These are phyloP conservation scores for Tenualosa ilisha DNA, from an alignment of 2,797 vertebrate genomes.

Conservation along the genomic window DNA sequence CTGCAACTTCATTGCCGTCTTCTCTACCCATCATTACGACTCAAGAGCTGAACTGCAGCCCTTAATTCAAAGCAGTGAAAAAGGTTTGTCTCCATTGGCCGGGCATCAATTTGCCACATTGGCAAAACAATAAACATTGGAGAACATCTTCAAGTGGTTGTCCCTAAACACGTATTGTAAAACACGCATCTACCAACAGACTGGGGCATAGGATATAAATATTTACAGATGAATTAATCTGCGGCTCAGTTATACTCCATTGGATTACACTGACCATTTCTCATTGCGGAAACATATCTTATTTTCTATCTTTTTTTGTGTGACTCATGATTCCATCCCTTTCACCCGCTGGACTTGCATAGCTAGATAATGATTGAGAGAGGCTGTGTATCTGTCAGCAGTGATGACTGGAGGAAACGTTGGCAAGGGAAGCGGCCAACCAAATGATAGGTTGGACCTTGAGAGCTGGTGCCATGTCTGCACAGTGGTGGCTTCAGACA, in stretches of 20 bases:
- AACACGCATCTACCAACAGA: background rate
- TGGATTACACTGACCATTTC: background rate
- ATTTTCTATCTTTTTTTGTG: background rate
- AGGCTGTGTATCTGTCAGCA: background rate
- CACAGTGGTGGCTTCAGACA: background rate
- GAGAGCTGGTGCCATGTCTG: background rate
- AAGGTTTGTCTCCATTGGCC: background rate
- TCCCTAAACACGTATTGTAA: no score
- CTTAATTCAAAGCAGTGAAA: background rate
- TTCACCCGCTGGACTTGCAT: background rate
- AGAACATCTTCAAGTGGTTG: background rate
- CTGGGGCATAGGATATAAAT: background rate
- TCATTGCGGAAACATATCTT: background rate
- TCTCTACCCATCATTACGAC: background rate
- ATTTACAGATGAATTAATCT: background rate
- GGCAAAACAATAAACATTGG: background rate
- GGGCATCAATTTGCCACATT: background rate
- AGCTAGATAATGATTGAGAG: background rate
- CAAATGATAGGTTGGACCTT: conserved; percentile 8
- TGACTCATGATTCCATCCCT: background rate
- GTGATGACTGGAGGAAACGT: background rate
- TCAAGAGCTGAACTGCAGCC: background rate
- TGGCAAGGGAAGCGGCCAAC: background rate
- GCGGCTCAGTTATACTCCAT: background rate
- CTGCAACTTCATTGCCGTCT: background rate